phyloP scores from a whole-genome alignment of 2,797 vertebrate genomes.

The Nasua narica region DNA sequence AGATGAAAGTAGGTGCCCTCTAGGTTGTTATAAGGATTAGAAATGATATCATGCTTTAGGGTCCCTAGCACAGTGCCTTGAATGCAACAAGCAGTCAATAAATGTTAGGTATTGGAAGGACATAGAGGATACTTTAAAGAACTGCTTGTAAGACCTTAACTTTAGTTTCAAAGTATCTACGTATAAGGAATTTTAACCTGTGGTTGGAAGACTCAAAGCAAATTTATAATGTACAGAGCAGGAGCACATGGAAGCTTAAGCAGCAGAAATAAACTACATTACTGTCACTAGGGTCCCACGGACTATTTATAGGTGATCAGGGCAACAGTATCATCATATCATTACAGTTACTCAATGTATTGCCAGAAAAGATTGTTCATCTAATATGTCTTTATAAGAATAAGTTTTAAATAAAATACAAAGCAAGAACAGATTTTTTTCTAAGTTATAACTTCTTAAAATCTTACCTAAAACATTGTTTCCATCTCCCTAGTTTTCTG shows the following conservation, averaged over 20 bases:
- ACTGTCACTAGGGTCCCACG: background rate
- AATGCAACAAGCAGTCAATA: background rate
- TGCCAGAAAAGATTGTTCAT: background rate
- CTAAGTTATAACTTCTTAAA: constrained; percentile 32
- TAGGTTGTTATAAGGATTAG: background rate
- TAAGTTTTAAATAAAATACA: constrained; percentile 40
- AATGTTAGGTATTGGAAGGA: background rate
- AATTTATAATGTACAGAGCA: background rate
- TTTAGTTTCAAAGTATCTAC: background rate
- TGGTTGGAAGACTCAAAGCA: background rate
- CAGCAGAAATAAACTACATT: background rate
- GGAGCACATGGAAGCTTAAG: background rate
- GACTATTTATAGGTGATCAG: background rate
- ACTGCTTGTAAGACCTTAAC: background rate
- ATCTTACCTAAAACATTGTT: constrained; percentile 15
- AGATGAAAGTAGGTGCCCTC: background rate
- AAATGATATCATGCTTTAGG: background rate
- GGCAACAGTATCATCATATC: background rate
- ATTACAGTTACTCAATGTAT: background rate
- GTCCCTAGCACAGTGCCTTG: background rate
- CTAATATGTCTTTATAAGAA: background rate
- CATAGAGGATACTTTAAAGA: background rate
- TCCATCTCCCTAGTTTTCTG: background rate
- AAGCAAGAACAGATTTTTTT: background rate
- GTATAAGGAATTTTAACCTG: background rate